Base-by-base conservation (phyloP, 1,140 invertebrate genomes). In the Drosophila pseudoananassae region DNA sequence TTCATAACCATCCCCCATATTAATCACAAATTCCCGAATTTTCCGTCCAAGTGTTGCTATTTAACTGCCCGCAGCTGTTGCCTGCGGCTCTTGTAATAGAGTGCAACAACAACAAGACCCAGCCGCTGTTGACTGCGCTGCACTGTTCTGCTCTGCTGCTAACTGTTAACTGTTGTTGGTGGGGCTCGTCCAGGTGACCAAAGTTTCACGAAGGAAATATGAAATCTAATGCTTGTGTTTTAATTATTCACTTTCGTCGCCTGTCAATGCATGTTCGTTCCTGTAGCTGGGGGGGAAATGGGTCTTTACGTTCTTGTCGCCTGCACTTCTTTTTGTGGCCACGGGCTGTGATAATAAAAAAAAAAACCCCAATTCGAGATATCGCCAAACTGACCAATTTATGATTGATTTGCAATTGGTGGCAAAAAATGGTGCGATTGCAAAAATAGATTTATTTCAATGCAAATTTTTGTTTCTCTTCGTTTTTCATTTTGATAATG, bases 71-170 rank as follows among this genome's bases (percentile, higher is more conserved):
- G 7, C 40, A 36, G 47, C 50, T 60, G 50, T n/a, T 33, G 27
- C 72, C 8, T 15, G 33, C 40, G 36, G n/a, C 15, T 47, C 49
- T 38, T 53, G 40, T 60, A 46, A 61, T 50, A 36, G 31, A 49
- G 45, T 61, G 45, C 57, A 61, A 50, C 15, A 49, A 14, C 25
- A 27, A 27, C 25, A 6, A 27, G 25, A 27, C 5, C 15, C 59
- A 47, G 29, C 29, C 10, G 33, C 12, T 36, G 3, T 36, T 36
- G 33, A 33, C 33, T 36, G 33, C 33, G 33, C 33, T n/a, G 3
- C 33, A 36, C 33, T 58, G 43, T 20, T 57, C 31, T 38, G 31
- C 31, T 59, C 14, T 17, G 15, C 9, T 55, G 51, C 29, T 43
- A 60, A 53, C 33, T 60, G n/a, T 55, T 33, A 36, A 45, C 40